phyloP scores from a whole-genome alignment of 2,113 vertebrate species.

The Mobula hypostoma region DNA sequence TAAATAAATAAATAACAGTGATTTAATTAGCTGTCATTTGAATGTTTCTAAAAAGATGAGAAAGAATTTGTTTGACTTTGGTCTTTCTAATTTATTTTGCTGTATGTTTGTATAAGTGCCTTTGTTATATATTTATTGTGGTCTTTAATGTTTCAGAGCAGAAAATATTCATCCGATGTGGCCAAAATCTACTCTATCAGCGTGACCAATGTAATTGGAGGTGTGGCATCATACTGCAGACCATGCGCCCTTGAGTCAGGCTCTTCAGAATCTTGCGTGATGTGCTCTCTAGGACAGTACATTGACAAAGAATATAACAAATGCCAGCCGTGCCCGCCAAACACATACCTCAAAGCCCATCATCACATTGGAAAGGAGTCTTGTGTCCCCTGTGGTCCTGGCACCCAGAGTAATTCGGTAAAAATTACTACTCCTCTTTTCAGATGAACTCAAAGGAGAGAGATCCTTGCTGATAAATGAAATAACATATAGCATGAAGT shows the following conservation, averaged over 20 bases:
- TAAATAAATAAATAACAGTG: too few species aligned
- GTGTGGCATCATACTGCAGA: conserved; percentile 79
- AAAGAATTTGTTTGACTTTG: too few species aligned
- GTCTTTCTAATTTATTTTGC: too few species aligned
- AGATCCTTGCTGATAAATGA: neutral
- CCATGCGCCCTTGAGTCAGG: conserved; percentile 63
- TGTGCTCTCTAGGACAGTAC: conserved; percentile 72
- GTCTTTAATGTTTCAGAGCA: conserved; percentile 57
- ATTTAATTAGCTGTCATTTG: too few species aligned
- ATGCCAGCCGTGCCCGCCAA: conserved; percentile 67
- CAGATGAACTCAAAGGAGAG: neutral
- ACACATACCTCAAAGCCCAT: conserved; percentile 64
- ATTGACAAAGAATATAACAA: conserved; percentile 59
- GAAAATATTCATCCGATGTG: conserved; percentile 66
- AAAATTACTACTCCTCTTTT: neutral
- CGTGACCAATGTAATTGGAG: conserved; percentile 74
- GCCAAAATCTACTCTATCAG: conserved; percentile 87
- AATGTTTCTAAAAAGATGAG: too few species aligned
- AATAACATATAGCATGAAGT: neutral
- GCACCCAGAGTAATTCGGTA: conserved; percentile 75
- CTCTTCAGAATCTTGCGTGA: conserved; percentile 60
- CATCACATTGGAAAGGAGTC: conserved; percentile 62
- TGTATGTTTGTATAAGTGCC: neutral
- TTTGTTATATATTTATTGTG: neutral
- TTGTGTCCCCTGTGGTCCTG: conserved; percentile 74